Conservation (phyloP, 2,888 invertebrate genomes). For the Corythucha ciliata region DNA sequence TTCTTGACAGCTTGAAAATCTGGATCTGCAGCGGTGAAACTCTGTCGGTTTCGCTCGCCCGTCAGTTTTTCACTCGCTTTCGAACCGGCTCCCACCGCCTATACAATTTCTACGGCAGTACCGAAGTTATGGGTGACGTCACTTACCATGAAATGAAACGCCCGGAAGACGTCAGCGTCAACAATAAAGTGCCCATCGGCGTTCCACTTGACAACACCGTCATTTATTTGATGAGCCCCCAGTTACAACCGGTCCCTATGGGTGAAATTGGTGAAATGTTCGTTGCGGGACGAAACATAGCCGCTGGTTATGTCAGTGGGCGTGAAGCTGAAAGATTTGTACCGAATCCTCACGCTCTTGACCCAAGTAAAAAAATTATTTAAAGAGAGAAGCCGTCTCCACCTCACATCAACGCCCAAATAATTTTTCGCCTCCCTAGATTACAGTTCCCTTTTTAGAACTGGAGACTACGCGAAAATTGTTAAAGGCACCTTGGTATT, state of each 20-base stretch:
- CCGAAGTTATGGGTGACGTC: slow-evolving; percentile 86
- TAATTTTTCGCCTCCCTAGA: slow-evolving; percentile 42
- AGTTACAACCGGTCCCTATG: slow-evolving; percentile 59
- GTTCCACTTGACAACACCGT: slow-evolving; percentile 68
- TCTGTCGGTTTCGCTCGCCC: slow-evolving; percentile 57
- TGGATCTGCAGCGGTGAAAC: slow-evolving; percentile 87
- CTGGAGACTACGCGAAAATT: slow-evolving; percentile 73
- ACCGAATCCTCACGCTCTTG: slow-evolving; percentile 60
- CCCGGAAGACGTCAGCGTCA: slow-evolving; percentile 50
- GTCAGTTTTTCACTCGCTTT: slow-evolving; percentile 67
- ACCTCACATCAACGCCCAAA: not conserved
- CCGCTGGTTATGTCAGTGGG: slow-evolving; percentile 69
- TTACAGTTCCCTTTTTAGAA: slow-evolving; percentile 64
- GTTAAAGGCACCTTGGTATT: slow-evolving; percentile 58
- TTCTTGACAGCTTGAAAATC: slow-evolving; percentile 53
- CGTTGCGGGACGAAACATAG: slow-evolving; percentile 70
- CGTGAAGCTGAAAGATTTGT: slow-evolving; percentile 64
- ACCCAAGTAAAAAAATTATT: slow-evolving; percentile 45
- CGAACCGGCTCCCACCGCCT: slow-evolving; percentile 48
- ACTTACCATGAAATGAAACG: slow-evolving; percentile 62
- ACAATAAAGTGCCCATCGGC: slow-evolving; percentile 69
- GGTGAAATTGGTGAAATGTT: slow-evolving; percentile 73
- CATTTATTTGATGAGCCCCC: slow-evolving; percentile 67
- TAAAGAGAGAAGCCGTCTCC: not conserved
- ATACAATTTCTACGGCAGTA: slow-evolving; percentile 85